A percentile compares a stretch with the other conserved stretches of the same genome.
These are phyloP conservation scores for Pseudomyrmex flavicornis DNA, from an alignment of 1,140 invertebrate species.

Conservation along the genomic window DNA sequence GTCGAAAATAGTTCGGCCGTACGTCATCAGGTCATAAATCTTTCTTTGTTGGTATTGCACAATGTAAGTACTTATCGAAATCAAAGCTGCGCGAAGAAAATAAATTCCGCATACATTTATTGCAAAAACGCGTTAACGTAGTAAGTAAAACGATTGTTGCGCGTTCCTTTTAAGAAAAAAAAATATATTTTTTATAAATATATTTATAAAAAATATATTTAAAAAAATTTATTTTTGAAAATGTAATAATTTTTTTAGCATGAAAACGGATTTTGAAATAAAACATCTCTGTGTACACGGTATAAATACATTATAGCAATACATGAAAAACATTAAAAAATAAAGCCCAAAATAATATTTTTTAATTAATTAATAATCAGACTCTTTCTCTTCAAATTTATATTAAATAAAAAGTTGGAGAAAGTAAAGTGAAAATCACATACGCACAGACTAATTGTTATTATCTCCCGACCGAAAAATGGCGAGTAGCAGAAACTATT, in stretches of 20 bases:
- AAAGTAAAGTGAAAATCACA: not conserved
- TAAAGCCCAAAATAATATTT: too few relatives aligned
- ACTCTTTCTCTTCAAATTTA: too few relatives aligned
- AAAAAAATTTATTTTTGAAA: not conserved
- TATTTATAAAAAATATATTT: not conserved
- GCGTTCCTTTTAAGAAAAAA: not conserved
- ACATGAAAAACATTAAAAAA: too few relatives aligned
- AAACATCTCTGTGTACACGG: too few relatives aligned
- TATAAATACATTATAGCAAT: too few relatives aligned
- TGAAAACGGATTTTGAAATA: too few relatives aligned
- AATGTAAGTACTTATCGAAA: not conserved
- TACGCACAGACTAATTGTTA: too few relatives aligned
- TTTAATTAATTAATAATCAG: too few relatives aligned
- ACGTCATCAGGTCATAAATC: not conserved
- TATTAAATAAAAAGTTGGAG: too few relatives aligned
- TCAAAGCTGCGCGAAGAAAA: not conserved
- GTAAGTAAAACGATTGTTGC: not conserved
- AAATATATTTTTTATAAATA: not conserved
- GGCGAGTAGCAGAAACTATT: not conserved
- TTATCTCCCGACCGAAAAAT: not conserved
- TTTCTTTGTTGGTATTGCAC: not conserved
- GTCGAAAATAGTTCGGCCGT: conserved; percentile 23
- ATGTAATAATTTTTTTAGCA: too few relatives aligned
- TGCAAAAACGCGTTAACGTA: not conserved
- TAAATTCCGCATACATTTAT: not conserved